Conservation (phyloP, 1,140 invertebrate species). For the Zaprionus africanus region DNA sequence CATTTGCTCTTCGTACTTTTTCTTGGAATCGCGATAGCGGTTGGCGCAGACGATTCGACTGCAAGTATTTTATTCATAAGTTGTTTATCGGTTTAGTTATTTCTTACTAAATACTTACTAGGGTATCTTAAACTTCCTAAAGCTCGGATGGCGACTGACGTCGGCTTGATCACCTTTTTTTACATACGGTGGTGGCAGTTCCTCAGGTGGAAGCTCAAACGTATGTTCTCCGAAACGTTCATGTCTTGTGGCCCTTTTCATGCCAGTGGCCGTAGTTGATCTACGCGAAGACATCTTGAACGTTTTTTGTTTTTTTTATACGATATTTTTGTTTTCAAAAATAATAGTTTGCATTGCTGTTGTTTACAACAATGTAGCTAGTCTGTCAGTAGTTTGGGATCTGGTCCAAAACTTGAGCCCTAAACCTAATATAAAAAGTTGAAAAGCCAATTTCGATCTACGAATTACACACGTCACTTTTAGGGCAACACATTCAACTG, state of each 20-base stretch:
- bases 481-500: too few species aligned
- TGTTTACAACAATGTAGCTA: background rate
- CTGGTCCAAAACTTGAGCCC: background rate
- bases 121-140: background rate
- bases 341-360: too few species aligned
- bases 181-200: background rate
- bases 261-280: too few species aligned
- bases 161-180: background rate
- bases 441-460: background rate
- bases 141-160: background rate
- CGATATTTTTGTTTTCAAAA: too few species aligned
- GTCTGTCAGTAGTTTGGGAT: background rate
- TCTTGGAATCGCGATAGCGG: background rate
- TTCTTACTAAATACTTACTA: background rate
- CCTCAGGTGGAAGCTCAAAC: background rate
- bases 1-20: background rate
- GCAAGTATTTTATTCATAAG: background rate
- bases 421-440: background rate
- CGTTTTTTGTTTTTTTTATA: too few species aligned
- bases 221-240: background rate
- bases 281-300: too few species aligned
- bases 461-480: background rate
- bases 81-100: background rate
- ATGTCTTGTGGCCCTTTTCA: too few species aligned
- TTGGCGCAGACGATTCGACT: background rate